Conservation (phyloP, 2,888 invertebrate genomes). For the Euplexia lucipara region DNA sequence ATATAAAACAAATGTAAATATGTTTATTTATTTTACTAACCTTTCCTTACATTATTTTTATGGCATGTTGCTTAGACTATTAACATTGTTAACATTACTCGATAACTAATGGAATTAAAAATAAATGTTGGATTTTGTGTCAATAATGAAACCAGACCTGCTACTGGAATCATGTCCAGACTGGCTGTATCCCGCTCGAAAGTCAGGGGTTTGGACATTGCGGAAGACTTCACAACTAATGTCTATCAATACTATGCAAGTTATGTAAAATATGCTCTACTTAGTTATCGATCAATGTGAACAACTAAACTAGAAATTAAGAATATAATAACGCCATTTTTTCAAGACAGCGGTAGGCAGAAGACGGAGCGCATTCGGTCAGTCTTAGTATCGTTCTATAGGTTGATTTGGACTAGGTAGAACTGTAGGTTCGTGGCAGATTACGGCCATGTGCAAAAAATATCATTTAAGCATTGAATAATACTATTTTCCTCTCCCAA, state of each 20-base stretch:
- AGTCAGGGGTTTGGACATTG: too few species aligned
- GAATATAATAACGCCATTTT: slow-evolving; percentile 70
- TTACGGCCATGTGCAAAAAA: slow-evolving; percentile 59
- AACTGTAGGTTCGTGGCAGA: slow-evolving; percentile 50
- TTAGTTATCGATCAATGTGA: slow-evolving; percentile 52
- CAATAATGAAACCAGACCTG: neutral
- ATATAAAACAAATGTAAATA: neutral
- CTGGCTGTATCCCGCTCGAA: too few species aligned
- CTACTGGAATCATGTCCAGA: neutral
- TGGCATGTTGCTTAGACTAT: slow-evolving; percentile 18
- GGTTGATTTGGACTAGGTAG: slow-evolving; percentile 69
- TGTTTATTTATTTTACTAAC: neutral
- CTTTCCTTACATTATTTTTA: neutral
- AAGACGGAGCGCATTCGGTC: slow-evolving; percentile 68
- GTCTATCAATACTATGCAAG: slow-evolving; percentile 22
- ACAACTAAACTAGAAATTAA: slow-evolving; percentile 30
- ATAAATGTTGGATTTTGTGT: neutral
- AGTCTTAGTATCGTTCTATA: slow-evolving; percentile 62
- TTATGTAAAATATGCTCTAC: slow-evolving; percentile 37
- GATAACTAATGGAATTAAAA: neutral
- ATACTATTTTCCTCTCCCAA: neutral
- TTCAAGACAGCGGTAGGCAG: slow-evolving; percentile 78
- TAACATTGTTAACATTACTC: slow-evolving; percentile 4
- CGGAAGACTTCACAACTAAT: too few species aligned
- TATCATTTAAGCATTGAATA: neutral